These are phyloP conservation scores for Agriopis aurantiaria DNA, from an alignment of 2,888 invertebrate genomes.

Conservation along the genomic window DNA sequence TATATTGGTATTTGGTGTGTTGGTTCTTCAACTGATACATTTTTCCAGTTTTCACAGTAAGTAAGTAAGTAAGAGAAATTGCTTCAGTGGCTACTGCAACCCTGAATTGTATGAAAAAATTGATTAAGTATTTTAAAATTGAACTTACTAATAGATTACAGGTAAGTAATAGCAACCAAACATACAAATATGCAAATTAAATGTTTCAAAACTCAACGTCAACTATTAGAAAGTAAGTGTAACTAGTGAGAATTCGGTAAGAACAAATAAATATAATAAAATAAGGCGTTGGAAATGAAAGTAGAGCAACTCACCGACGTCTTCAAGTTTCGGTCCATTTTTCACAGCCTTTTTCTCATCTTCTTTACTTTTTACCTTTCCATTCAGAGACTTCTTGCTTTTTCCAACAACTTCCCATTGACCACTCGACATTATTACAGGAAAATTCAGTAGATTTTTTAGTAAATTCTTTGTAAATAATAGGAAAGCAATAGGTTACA, in stretches of 20 bases:
- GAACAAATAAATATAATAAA: slow-evolving; percentile 9
- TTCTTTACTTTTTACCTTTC: slow-evolving; percentile 83
- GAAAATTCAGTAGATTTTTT: slow-evolving; percentile 51
- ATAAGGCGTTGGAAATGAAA: slow-evolving; percentile 33
- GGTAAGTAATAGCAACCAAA: neutral
- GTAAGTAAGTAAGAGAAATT: neutral
- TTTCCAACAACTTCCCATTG: slow-evolving; percentile 92
- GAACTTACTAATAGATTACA: neutral
- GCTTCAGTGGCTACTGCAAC: neutral
- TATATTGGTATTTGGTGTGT: too few relatives aligned
- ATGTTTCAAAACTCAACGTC: neutral
- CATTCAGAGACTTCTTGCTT: slow-evolving; percentile 87
- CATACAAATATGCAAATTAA: neutral
- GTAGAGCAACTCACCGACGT: slow-evolving; percentile 88
- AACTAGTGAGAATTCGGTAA: slow-evolving; percentile 1
- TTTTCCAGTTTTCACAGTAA: neutral
- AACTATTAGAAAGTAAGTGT: neutral
- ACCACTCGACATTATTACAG: slow-evolving; percentile 79
- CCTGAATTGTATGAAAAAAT: neutral
- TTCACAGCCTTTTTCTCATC: slow-evolving; percentile 88
- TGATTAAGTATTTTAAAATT: neutral
- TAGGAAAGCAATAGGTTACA: slow-evolving; percentile 76
- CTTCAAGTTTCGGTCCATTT: slow-evolving; percentile 90
- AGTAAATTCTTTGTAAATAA: slow-evolving; percentile 74
- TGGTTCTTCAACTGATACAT: neutral